Conservation (phyloP, 1,140 invertebrate genomes). For the Apis florea region DNA sequence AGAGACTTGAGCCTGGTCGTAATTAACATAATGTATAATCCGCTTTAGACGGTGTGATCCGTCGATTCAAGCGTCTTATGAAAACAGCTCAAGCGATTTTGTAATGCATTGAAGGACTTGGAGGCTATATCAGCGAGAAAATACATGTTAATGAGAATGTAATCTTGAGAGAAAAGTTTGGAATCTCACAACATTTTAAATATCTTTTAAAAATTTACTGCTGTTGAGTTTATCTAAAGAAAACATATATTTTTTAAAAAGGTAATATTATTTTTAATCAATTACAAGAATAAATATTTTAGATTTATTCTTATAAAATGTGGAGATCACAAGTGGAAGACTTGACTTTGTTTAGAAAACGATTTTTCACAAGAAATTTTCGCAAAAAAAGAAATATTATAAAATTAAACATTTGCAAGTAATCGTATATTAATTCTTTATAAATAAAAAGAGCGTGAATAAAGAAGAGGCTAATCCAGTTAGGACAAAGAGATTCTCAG, state of each 20-base stretch:
- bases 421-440: not conserved
- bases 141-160: not conserved
- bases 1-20: not conserved
- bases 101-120: not conserved
- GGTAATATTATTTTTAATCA: too few species aligned
- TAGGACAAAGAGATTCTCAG: not conserved
- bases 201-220: too few species aligned
- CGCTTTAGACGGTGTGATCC: slow-evolving; percentile 22
- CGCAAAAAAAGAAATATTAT: too few species aligned
- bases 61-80: not conserved
- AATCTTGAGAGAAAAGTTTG: not conserved
- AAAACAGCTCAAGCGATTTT: slow-evolving; percentile 7
- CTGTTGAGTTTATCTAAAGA: too few species aligned
- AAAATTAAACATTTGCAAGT: not conserved
- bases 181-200: too few species aligned
- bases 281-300: too few species aligned
- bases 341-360: too few species aligned
- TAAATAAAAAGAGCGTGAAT: not conserved
- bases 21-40: slow-evolving; percentile 44
- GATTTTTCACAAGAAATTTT: too few species aligned
- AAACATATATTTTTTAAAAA: too few species aligned
- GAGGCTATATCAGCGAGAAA: not conserved
- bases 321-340: too few species aligned
- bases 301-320: too few species aligned
- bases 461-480: not conserved